Base-by-base conservation (phyloP, 2,888 invertebrate genomes). In the Ectemnius continuus region DNA sequence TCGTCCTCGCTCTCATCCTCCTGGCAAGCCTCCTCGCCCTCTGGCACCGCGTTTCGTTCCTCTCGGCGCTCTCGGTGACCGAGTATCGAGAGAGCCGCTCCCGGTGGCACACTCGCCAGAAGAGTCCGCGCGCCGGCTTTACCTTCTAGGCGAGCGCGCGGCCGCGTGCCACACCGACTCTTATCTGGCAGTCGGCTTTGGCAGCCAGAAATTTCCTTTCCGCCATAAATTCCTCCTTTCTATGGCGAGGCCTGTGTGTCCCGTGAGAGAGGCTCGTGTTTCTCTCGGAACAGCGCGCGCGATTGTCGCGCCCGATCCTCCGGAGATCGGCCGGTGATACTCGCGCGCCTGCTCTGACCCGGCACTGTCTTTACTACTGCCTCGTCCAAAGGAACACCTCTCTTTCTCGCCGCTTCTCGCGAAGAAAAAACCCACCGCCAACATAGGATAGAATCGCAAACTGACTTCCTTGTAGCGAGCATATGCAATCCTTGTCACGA, bases 161-260 rank as follows among this genome's bases (percentile, higher is more conserved):
- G 52, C 52, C 36, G 36, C 36, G 36, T 36, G 36, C 36, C 36
- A 36, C 36, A 11, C 47, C 62, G 73, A 79, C 81, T 69, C 82
- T 87, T 85, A 80, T 82, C 83, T 79, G 73, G 77, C 73, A 76
- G 23, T 73, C 76, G 68, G 76, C 81, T 75, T 79, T 77, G 76
- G 70, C 73, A 72, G 80, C 81, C 16, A 16, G 82, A 85, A 85
- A 85, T 85, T 87, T 86, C 82, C 83, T 76, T 78, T 79, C 74
- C 74, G 73, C 75, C 82, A 87, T 86, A 85, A 86, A 87, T 85
- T 86, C 79, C 74, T 75, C 52, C 52, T 52, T 52, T 52, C 52
- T 52, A 16, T 16, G 16, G n/a, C 52, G 52, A 52, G 72, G 64
- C 75, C 70, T 36, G 36, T 36, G 36, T 67, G 65, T 46, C 57